Evolutionary conservation across 2,113 vertebrate genomes (phyloP).

Genomic region (Colius striatus): DNA sequence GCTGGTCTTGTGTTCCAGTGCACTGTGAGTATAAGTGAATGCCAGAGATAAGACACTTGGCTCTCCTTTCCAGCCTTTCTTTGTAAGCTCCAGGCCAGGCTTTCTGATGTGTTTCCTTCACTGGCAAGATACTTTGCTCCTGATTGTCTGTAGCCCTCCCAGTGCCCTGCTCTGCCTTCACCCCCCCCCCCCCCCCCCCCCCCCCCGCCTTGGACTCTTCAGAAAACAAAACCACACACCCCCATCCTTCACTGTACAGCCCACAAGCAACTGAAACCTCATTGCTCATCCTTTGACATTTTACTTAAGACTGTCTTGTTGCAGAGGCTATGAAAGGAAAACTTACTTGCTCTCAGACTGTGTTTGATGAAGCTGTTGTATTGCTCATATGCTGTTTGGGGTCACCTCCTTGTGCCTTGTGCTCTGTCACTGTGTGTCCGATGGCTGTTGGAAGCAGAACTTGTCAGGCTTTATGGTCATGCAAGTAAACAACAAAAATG

Average conservation of each 20-base stretch:
- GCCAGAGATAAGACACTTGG: accelerated
- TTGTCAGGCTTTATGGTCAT: not conserved
- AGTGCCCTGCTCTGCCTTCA: not conserved
- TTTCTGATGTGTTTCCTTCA: accelerated
- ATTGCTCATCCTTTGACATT: not conserved
- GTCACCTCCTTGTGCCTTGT: not conserved
- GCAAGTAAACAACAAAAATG: not conserved
- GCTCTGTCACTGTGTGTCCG: not conserved
- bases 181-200: too few relatives aligned
- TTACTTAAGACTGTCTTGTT: not conserved
- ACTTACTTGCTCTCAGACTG: accelerated
- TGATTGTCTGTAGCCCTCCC: not conserved
- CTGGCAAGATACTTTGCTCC: not conserved
- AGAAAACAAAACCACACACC: not conserved
- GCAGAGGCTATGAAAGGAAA: not conserved
- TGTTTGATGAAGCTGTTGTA: not conserved
- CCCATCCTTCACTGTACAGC: not conserved
- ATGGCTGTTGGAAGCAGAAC: not conserved
- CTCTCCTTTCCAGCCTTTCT: not conserved
- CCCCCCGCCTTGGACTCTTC: accelerated
- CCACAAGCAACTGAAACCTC: not conserved
- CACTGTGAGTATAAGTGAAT: not conserved
- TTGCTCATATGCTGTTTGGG: accelerated
- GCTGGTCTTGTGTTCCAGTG: not conserved
- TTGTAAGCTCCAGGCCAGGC: not conserved